A percentile compares a stretch with the other conserved stretches of the same genome.
phyloP scores from a whole-genome alignment of 2,888 invertebrate species.

The Fissipunctia ypsillon region DNA sequence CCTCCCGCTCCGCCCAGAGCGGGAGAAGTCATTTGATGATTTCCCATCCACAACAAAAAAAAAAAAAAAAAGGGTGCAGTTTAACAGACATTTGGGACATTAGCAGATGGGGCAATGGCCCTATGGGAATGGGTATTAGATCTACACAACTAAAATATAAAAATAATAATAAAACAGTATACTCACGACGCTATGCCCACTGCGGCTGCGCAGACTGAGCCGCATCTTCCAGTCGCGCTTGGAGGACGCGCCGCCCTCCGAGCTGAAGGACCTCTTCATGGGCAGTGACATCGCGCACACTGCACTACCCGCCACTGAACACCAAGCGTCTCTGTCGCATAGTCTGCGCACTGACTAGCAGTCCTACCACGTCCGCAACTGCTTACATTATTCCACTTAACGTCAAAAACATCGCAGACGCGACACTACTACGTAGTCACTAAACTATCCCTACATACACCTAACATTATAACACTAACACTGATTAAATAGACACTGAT shows the following conservation, averaged over 20 bases:
- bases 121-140: neutral
- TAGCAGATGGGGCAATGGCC: neutral
- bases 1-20: too few relatives aligned
- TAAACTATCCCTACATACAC: conserved; percentile 35
- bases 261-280: conserved; percentile 92
- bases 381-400: conserved; percentile 39
- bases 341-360: conserved; percentile 45
- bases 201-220: conserved; percentile 93
- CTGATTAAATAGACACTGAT: conserved; percentile 52
- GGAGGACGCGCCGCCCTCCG: conserved; percentile 90
- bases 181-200: conserved; percentile 91
- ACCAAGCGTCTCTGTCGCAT: conserved; percentile 77
- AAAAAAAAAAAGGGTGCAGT: too few relatives aligned
- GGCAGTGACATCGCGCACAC: conserved; percentile 81
- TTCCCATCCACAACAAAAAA: too few relatives aligned
- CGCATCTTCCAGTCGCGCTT: conserved; percentile 93
- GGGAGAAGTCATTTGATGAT: too few relatives aligned
- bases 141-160: neutral
- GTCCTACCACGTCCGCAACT: conserved; percentile 24
- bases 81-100: neutral
- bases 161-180: conserved; percentile 19
- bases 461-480: conserved; percentile 56
- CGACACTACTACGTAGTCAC: conserved; percentile 32
- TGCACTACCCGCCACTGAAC: conserved; percentile 64
- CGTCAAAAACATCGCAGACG: conserved; percentile 38